These are phyloP conservation scores for Jaculus jaculus DNA, from an alignment of 2,113 vertebrate genomes.

Conservation along the genomic window DNA sequence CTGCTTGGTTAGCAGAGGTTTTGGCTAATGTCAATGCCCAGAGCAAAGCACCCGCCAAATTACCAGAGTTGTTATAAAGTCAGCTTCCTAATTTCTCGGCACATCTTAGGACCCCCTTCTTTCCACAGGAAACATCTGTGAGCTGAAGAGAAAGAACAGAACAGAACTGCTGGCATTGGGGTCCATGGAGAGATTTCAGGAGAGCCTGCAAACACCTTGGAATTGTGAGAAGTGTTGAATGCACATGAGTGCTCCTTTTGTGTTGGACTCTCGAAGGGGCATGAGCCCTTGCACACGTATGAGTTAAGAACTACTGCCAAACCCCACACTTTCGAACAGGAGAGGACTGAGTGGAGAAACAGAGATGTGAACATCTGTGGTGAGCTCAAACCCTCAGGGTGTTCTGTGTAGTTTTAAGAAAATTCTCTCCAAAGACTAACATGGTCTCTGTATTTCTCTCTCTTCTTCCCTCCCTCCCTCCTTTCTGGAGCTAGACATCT, in stretches of 20 bases:
- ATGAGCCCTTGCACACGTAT: neutral
- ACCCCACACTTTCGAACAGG: neutral
- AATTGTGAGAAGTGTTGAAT: neutral
- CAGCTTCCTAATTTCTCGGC: slow-evolving; percentile 10
- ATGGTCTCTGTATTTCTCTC: neutral
- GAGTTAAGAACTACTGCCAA: neutral
- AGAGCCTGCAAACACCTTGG: neutral
- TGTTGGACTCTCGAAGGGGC: neutral
- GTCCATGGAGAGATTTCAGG: neutral
- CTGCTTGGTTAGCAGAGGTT: neutral
- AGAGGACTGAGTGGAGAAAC: neutral
- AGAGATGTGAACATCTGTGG: neutral
- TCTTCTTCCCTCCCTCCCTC: neutral
- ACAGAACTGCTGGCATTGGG: neutral
- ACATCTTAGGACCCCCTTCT: slow-evolving; percentile 11
- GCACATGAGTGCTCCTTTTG: slow-evolving; percentile 2
- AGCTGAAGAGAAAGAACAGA: neutral
- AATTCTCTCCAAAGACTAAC: neutral
- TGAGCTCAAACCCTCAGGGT: neutral
- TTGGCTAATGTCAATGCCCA: slow-evolving; percentile 5
- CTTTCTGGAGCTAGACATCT: neutral
- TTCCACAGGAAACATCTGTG: slow-evolving; percentile 31
- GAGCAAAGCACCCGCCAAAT: slow-evolving; percentile 45
- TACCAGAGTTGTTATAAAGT: slow-evolving; percentile 1
- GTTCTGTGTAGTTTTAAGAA: neutral